Percentiles rank a stretch among this genome's conserved stretches.
Evolutionary conservation across 92 coral and sea anemone genomes (phyloP).

Genomic region (Porites cylindrica): DNA sequence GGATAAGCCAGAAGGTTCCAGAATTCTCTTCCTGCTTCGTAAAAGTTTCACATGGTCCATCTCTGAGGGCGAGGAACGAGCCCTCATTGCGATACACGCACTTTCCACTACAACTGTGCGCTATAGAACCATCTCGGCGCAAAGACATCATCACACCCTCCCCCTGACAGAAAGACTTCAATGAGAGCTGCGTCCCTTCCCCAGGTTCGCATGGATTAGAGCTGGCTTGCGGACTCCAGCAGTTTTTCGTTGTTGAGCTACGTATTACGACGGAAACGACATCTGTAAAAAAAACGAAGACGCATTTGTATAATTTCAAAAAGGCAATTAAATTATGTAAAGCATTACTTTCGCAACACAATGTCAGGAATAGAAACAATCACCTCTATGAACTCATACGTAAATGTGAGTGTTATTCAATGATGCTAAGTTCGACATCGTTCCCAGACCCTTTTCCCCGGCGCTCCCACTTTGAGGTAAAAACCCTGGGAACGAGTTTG

Average conservation of each 20-base stretch:
- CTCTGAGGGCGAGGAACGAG: slow-evolving; percentile 54
- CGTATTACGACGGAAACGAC: slow-evolving; percentile 73
- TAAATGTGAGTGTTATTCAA: too few relatives aligned
- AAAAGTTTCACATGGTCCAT: slow-evolving; percentile 68
- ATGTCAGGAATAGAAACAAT: too few relatives aligned
- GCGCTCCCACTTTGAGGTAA: too few relatives aligned
- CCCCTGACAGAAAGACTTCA: slow-evolving; percentile 72
- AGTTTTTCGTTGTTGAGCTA: slow-evolving; percentile 65
- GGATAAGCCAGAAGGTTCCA: slow-evolving; percentile 57
- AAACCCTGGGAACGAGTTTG: too few relatives aligned
- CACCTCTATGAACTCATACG: too few relatives aligned
- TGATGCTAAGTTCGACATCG: too few relatives aligned
- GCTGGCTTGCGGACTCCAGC: slow-evolving; percentile 76
- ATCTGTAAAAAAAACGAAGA: slow-evolving; percentile 43
- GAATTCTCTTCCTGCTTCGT: slow-evolving; percentile 30
- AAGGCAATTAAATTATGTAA: background rate
- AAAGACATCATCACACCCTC: slow-evolving; percentile 80
- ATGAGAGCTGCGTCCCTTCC: slow-evolving; percentile 69
- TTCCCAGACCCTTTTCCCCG: too few relatives aligned
- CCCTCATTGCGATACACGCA: slow-evolving; percentile 64
- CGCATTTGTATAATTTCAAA: background rate
- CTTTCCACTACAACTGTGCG: slow-evolving; percentile 85
- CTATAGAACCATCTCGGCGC: slow-evolving; percentile 61
- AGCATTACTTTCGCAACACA: too few relatives aligned
- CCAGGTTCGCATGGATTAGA: slow-evolving; percentile 65